Conservation (phyloP, 2,113 vertebrate genomes). For the Pelvicachromis taeniatus region DNA sequence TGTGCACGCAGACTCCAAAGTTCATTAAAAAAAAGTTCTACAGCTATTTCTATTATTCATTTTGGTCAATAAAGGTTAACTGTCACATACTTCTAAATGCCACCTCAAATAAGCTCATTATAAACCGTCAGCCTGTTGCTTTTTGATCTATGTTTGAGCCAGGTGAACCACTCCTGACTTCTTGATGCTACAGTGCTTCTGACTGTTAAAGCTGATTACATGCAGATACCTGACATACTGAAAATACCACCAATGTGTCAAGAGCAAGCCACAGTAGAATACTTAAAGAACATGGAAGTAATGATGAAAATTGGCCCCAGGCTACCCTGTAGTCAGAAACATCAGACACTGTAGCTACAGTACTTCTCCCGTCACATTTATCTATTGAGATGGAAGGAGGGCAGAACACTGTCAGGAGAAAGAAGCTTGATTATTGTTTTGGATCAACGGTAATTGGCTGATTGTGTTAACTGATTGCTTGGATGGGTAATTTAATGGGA, state of each 20-base stretch:
- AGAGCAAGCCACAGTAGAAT: conserved; percentile 13
- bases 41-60: not conserved
- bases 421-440: not conserved
- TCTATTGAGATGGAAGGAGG: conserved; percentile 1
- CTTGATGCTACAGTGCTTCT: not conserved
- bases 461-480: conserved; percentile 29
- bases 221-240: not conserved
- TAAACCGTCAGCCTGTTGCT: not conserved
- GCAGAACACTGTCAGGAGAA: not conserved
- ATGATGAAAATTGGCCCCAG: conserved; percentile 49
- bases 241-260: conserved; percentile 21
- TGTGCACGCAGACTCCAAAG: not conserved
- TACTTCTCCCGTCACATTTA: not conserved
- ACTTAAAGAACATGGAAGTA: conserved; percentile 31
- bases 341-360: not conserved
- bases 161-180: not conserved
- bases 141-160: not conserved
- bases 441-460: conserved; percentile 45
- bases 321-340: conserved; percentile 29
- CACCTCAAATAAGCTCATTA: not conserved
- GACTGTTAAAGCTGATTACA: conserved; percentile 21
- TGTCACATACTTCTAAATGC: not conserved
- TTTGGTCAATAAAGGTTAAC: not conserved
- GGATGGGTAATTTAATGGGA: conserved; percentile 43
- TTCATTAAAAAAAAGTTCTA: not conserved